Percentiles rank a stretch among this genome's conserved stretches.
phyloP scores from a whole-genome alignment of 2,888 invertebrate species.

The Furcula furcula region DNA sequence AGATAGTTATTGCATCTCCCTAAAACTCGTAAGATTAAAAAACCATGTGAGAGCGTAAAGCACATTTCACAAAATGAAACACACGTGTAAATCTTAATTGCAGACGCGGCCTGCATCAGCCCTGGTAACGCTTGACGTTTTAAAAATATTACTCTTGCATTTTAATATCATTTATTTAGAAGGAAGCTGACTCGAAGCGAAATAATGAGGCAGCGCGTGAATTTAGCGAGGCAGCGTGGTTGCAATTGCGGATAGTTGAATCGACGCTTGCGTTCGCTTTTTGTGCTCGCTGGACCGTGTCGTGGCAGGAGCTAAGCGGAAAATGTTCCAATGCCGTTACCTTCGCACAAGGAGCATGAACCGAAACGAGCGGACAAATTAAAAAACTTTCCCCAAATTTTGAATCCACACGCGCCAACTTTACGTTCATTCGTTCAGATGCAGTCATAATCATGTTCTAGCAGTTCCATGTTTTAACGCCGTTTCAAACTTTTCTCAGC shows the following conservation, averaged over 20 bases:
- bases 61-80: conserved; percentile 40
- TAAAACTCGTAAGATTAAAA: conserved; percentile 34
- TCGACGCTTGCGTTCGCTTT: conserved; percentile 33
- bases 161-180: conserved; percentile 70
- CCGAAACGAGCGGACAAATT: conserved; percentile 27
- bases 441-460: conserved; percentile 20
- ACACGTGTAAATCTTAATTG: conserved; percentile 59
- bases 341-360: conserved; percentile 17
- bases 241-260: conserved; percentile 32
- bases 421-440: conserved; percentile 14
- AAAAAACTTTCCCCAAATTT: conserved; percentile 34
- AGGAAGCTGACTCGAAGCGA: conserved; percentile 51
- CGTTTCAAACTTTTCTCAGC: conserved; percentile 12
- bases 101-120: conserved; percentile 32
- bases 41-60: conserved; percentile 35
- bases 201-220: conserved; percentile 69
- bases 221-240: conserved; percentile 36
- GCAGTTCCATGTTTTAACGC: conserved; percentile 16
- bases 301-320: conserved; percentile 32
- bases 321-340: conserved; percentile 53
- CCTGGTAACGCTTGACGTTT: conserved; percentile 50
- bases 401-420: conserved; percentile 19
- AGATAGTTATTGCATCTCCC: conserved; percentile 34
- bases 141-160: conserved; percentile 67
- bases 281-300: conserved; percentile 48